A percentile compares a stretch with the other conserved stretches of the same genome.
Evolutionary conservation across 2,113 vertebrate genomes (phyloP).

Genomic region (Brienomyrus brachyistius): DNA sequence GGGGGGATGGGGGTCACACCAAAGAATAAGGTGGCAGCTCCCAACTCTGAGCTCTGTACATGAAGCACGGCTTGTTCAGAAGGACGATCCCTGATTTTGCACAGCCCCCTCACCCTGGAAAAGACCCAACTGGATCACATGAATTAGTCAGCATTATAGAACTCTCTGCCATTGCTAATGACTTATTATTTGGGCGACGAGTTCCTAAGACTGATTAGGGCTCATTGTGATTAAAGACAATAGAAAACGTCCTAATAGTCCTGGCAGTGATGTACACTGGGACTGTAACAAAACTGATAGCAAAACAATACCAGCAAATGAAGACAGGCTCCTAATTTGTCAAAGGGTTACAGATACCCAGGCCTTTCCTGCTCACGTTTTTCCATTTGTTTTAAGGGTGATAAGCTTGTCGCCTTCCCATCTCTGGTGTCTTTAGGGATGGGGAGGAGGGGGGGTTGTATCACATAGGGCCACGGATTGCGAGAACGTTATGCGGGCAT

Average conservation of each 20-base stretch:
- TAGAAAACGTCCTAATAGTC: neutral
- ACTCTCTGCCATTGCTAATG: neutral
- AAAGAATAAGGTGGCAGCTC: neutral
- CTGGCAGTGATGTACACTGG: neutral
- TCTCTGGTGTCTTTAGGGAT: constrained; percentile 37
- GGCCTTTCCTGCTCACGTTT: constrained; percentile 44
- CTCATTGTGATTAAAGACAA: constrained; percentile 14
- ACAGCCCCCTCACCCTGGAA: neutral
- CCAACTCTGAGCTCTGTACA: neutral
- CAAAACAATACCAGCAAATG: neutral
- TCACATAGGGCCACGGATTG: neutral
- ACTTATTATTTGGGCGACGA: constrained; percentile 4
- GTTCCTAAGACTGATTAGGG: constrained; percentile 1
- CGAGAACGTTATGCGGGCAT: constrained; percentile 40
- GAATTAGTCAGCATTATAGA: neutral
- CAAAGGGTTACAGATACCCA: constrained; percentile 1
- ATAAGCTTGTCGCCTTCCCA: constrained; percentile 58
- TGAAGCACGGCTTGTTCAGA: neutral
- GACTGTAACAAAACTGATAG: neutral
- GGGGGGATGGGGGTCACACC: neutral
- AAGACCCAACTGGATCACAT: neutral
- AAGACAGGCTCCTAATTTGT: constrained; percentile 17
- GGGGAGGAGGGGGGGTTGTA: neutral
- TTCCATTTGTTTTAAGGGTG: constrained; percentile 54
- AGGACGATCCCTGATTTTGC: neutral